phyloP scores from a whole-genome alignment of 2,113 vertebrate species.

The Nesogale talazaci region DNA sequence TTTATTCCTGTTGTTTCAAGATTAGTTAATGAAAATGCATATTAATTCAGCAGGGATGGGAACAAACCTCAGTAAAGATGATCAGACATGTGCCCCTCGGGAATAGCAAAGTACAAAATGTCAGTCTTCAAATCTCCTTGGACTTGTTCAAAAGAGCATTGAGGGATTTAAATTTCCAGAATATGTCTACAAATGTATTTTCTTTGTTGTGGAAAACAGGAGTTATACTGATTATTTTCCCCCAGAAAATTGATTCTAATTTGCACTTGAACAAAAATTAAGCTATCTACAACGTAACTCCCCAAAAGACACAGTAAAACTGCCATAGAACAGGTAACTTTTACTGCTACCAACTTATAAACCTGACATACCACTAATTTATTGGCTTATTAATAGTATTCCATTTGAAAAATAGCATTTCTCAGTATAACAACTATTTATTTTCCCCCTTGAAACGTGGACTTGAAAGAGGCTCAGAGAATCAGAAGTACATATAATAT shows the following conservation, averaged over 20 bases:
- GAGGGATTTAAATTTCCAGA: conserved; percentile 86
- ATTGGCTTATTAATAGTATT: neutral
- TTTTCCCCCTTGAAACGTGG: neutral
- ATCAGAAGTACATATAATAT: conserved; percentile 21
- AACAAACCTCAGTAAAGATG: conserved; percentile 88
- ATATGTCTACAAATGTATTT: conserved; percentile 83
- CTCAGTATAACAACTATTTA: neutral
- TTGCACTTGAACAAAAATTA: conserved; percentile 72
- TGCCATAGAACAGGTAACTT: neutral
- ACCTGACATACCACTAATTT: neutral
- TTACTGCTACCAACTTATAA: conserved; percentile 34
- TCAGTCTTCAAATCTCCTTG: conserved; percentile 88
- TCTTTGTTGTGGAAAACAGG: conserved; percentile 81
- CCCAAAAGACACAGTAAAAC: conserved; percentile 57
- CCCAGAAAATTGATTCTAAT: conserved; percentile 84
- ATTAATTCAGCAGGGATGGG: conserved; percentile 89
- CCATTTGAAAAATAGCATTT: conserved; percentile 17
- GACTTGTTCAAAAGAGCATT: conserved; percentile 86
- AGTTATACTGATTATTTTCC: conserved; percentile 80
- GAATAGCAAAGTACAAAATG: conserved; percentile 86
- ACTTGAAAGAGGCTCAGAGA: conserved; percentile 16
- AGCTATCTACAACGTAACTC: conserved; percentile 70
- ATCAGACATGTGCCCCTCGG: conserved; percentile 84
- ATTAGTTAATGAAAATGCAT: conserved; percentile 92
- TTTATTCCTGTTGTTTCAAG: conserved; percentile 92